phyloP scores from a whole-genome alignment of 1,140 invertebrate genomes.

The Scaptomyza montana region DNA sequence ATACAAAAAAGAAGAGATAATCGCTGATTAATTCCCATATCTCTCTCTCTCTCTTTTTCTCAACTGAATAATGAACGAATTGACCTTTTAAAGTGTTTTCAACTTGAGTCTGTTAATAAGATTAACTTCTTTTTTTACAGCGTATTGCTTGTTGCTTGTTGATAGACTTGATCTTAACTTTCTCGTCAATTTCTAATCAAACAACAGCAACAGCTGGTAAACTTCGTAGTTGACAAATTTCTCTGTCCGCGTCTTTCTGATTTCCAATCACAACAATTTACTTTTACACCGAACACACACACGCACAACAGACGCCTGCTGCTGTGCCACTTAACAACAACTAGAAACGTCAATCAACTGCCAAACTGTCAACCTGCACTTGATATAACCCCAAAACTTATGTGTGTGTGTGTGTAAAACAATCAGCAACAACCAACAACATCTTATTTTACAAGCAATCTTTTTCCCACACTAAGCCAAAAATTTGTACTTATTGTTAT shows the following conservation, averaged over 20 bases:
- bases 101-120: slow-evolving; percentile 17
- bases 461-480: slow-evolving; percentile 52
- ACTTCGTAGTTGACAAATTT: slow-evolving; percentile 34
- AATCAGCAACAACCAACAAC: neutral
- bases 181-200: neutral
- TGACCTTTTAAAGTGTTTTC: slow-evolving; percentile 58
- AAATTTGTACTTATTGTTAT: slow-evolving; percentile 19
- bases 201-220: slow-evolving; percentile 16
- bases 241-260: neutral
- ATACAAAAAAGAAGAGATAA: neutral
- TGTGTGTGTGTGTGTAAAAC: neutral
- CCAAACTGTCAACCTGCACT: slow-evolving; percentile 66
- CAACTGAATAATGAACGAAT: slow-evolving; percentile 1
- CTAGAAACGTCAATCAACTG: slow-evolving; percentile 78
- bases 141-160: neutral
- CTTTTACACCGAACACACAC: slow-evolving; percentile 16
- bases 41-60: neutral
- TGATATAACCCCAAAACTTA: slow-evolving; percentile 44
- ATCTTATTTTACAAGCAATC: slow-evolving; percentile 31
- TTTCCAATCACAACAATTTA: slow-evolving; percentile 10
- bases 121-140: neutral
- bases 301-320: neutral
- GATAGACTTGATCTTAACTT: neutral
- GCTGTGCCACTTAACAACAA: slow-evolving; percentile 73
- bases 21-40: slow-evolving; percentile 23